Percentiles rank a stretch among this genome's conserved stretches.
phyloP scores from a whole-genome alignment of 2,113 vertebrate species.

The Myocastor coypus region DNA sequence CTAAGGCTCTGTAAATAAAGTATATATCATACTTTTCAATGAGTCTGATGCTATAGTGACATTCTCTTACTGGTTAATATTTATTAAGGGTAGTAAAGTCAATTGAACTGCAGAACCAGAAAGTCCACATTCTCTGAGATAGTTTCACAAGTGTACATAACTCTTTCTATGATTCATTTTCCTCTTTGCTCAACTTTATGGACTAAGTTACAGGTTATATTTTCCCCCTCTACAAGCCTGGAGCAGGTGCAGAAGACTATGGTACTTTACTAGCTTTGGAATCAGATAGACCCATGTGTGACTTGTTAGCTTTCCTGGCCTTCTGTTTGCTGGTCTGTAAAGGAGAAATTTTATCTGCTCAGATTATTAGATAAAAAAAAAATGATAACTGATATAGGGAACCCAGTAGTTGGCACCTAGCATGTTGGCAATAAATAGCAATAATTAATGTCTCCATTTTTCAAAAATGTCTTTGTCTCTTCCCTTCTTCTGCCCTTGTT shows the following conservation, averaged over 20 bases:
- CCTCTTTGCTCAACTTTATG: background rate
- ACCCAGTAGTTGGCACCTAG: background rate
- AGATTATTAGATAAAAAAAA: background rate
- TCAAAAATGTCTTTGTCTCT: background rate
- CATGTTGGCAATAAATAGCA: background rate
- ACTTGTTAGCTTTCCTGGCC: background rate
- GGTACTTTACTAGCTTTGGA: background rate
- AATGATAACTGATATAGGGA: background rate
- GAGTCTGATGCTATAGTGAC: background rate
- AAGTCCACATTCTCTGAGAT: constrained; percentile 35
- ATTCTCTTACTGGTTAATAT: background rate
- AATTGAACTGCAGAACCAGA: constrained; percentile 21
- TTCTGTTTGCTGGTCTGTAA: constrained; percentile 14
- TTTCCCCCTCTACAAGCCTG: background rate
- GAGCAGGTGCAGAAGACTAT: background rate
- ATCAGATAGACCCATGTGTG: background rate
- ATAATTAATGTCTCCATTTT: background rate
- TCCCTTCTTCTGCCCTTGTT: background rate
- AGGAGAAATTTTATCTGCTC: background rate
- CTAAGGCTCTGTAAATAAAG: background rate
- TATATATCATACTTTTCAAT: background rate
- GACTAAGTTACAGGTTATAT: background rate
- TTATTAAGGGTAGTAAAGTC: background rate
- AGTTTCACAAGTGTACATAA: background rate
- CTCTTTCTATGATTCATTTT: background rate